Conservation (phyloP, 2,797 vertebrate species). For the Sebastiscus albofasciatus region DNA sequence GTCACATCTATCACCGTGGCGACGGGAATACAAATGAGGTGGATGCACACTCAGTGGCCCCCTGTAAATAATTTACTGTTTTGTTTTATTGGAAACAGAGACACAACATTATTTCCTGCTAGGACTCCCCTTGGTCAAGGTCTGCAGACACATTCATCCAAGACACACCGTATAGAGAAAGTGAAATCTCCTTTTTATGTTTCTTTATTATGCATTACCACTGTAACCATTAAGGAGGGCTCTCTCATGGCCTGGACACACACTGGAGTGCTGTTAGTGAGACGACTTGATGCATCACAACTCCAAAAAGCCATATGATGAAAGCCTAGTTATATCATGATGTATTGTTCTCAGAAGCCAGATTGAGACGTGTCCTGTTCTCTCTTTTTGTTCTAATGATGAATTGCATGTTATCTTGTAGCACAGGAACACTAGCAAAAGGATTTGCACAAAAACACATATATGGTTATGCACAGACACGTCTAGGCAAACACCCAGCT, state of each 20-base stretch:
- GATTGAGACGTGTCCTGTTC: constrained; percentile 41
- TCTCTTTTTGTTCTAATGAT: constrained; percentile 47
- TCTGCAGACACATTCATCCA: constrained; percentile 73
- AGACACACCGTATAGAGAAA: constrained; percentile 50
- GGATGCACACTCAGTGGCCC: constrained; percentile 72
- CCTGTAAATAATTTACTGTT: constrained; percentile 85
- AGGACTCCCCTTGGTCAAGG: constrained; percentile 77
- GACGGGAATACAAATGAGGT: constrained; percentile 80
- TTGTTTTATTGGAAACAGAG: constrained; percentile 83
- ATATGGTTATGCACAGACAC: constrained; percentile 23
- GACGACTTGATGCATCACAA: constrained; percentile 56
- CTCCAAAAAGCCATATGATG: constrained; percentile 55
- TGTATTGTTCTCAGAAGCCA: constrained; percentile 51
- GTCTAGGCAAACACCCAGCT: constrained; percentile 40
- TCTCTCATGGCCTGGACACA: constrained; percentile 56
- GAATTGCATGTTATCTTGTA: constrained; percentile 47
- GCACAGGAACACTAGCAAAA: constrained; percentile 26
- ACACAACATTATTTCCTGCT: constrained; percentile 77
- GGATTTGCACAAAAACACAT: constrained; percentile 19
- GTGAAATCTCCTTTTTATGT: constrained; percentile 56
- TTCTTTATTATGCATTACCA: constrained; percentile 73
- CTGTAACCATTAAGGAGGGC: constrained; percentile 49
- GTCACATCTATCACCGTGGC: constrained; percentile 80
- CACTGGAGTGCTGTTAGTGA: constrained; percentile 60
- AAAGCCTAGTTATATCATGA: constrained; percentile 54